Conservation (phyloP, 64 coral and sea anemone genomes). For the Astreopora myriophthalma region DNA sequence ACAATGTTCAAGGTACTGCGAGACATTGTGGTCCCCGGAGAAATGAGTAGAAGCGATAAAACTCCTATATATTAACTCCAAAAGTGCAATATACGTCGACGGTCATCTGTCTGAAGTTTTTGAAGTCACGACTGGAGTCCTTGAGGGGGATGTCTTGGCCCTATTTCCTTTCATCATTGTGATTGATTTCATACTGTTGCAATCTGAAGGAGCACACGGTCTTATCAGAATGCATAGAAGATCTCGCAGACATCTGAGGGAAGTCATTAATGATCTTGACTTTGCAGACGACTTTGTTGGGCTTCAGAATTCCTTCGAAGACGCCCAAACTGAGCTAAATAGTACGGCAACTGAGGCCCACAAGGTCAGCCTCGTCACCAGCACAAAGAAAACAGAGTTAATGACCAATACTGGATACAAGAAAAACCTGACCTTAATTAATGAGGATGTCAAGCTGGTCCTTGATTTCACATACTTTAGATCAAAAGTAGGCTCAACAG, state of each 20-base stretch:
- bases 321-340: background rate
- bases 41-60: background rate
- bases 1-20: slow-evolving; percentile 17
- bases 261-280: background rate
- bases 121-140: background rate
- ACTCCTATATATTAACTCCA: background rate
- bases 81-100: background rate
- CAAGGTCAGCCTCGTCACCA: background rate
- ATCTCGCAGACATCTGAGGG: background rate
- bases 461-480: background rate
- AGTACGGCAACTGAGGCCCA: background rate
- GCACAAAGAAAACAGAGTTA: background rate
- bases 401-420: no score
- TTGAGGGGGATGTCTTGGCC: background rate
- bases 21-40: background rate
- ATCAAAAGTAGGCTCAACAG: background rate
- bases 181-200: background rate
- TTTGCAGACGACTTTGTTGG: background rate
- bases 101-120: background rate
- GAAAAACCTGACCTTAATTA: no score
- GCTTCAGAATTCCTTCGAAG: background rate
- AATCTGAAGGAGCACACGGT: background rate
- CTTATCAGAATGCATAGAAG: background rate
- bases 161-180: background rate
- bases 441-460: background rate